Conservation (phyloP, 2,888 invertebrate genomes). For the Trichogramma dendrolimi region DNA sequence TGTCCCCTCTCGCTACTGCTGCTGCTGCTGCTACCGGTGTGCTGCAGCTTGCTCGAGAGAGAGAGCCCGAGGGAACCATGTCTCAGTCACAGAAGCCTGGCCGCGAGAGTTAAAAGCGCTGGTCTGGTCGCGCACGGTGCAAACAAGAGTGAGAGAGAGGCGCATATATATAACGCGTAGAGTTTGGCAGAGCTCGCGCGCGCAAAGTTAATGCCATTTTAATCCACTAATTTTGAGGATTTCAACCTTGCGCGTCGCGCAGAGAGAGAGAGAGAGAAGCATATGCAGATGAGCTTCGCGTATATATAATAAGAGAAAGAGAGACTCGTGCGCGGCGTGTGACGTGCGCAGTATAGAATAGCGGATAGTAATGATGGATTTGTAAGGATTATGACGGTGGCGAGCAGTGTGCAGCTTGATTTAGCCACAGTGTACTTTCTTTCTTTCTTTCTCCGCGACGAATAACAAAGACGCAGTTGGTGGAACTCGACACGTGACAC, state of each 20-base stretch:
- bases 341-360: background rate
- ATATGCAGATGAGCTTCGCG: background rate
- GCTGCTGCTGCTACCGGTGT: no score
- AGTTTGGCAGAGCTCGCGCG: constrained; percentile 2
- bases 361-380: background rate
- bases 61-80: constrained; percentile 45
- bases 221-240: constrained; percentile 42
- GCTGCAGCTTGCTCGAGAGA: no score
- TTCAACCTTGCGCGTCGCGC: constrained; percentile 19
- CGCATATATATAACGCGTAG: background rate
- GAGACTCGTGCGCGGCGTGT: background rate
- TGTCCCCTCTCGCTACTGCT: no score
- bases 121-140: background rate
- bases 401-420: background rate
- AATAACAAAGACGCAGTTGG: no score
- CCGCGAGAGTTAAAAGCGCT: constrained; percentile 44
- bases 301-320: constrained; percentile 13
- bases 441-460: no score
- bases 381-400: background rate
- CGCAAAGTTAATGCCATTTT: constrained; percentile 43
- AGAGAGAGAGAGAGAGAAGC: constrained; percentile 8
- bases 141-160: constrained; percentile 14
- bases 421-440: no score
- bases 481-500: no score
- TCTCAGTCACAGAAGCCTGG: constrained; percentile 48